Percentiles rank a stretch among this genome's conserved stretches.
These are phyloP conservation scores for Leucophora obtusa DNA, from an alignment of 2,888 invertebrate species.

Conservation along the genomic window DNA sequence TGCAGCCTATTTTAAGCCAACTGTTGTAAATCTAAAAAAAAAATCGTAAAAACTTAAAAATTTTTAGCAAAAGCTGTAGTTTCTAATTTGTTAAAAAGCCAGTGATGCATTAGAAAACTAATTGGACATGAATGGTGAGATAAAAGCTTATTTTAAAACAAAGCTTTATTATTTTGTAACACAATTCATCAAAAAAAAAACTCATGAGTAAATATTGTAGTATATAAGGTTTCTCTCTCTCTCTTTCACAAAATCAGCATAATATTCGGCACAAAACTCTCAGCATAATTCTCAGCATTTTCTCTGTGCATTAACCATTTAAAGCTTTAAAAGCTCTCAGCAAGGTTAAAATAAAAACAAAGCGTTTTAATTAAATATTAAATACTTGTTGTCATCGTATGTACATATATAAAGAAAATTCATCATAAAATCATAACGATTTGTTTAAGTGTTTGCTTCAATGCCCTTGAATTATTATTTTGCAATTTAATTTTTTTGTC, in stretches of 20 bases:
- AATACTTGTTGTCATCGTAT: background rate
- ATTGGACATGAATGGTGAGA: constrained; percentile 63
- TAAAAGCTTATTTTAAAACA: constrained; percentile 42
- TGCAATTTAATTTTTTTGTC: background rate
- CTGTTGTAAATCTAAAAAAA: background rate
- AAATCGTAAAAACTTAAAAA: constrained; percentile 14
- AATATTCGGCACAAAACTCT: background rate
- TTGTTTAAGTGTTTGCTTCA: background rate
- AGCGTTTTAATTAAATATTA: background rate
- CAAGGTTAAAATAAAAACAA: background rate
- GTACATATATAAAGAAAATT: background rate
- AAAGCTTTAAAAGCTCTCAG: constrained; percentile 1
- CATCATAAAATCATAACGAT: background rate
- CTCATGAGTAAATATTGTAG: background rate
- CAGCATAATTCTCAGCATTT: background rate
- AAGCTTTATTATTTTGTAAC: constrained; percentile 8
- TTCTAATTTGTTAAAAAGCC: constrained; percentile 29
- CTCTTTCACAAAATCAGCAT: constrained; percentile 12
- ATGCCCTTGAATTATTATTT: background rate
- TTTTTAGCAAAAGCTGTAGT: constrained; percentile 45
- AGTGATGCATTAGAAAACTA: background rate
- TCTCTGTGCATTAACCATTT: background rate
- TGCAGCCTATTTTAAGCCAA: constrained; percentile 33
- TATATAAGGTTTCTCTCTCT: constrained; percentile 33
- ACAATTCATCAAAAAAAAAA: background rate